These are phyloP conservation scores for Cottus gobio DNA, from an alignment of 2,113 vertebrate species.

Conservation along the genomic window DNA sequence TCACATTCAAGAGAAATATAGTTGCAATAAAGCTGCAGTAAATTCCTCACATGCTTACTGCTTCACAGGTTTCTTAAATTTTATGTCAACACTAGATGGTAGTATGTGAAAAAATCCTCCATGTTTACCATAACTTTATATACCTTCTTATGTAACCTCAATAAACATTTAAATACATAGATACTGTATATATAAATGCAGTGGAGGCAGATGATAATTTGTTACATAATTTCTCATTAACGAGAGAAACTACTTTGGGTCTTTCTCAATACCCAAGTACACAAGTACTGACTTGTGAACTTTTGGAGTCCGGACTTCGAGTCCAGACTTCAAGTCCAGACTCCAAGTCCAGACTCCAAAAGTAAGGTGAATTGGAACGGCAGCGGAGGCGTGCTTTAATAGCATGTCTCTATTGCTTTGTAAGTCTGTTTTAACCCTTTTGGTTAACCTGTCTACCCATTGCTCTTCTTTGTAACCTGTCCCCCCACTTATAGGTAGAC, in stretches of 20 bases:
- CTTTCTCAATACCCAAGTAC: no score
- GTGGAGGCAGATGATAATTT: not conserved
- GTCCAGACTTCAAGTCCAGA: no score
- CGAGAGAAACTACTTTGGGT: conserved; percentile 73
- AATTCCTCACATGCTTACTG: conserved; percentile 7
- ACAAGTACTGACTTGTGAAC: no score
- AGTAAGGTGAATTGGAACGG: no score
- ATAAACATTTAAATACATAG: conserved; percentile 25
- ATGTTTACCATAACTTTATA: not conserved
- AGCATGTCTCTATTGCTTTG: no score
- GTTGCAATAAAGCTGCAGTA: conserved; percentile 27
- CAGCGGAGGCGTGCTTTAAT: no score
- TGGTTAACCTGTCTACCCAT: no score
- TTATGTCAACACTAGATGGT: conserved; percentile 44
- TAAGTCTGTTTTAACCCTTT: no score
- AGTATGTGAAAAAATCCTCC: conserved; percentile 19
- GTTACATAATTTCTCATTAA: conserved; percentile 40
- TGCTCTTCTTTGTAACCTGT: no score
- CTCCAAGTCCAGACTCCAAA: no score
- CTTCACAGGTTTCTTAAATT: not conserved
- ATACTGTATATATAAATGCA: not conserved
- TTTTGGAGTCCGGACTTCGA: no score
- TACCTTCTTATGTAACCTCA: conserved; percentile 16
- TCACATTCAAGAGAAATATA: conserved; percentile 36
- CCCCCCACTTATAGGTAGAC: no score